Evolutionary conservation across 1,140 invertebrate genomes (phyloP).

Genomic region (Cydia splendana): DNA sequence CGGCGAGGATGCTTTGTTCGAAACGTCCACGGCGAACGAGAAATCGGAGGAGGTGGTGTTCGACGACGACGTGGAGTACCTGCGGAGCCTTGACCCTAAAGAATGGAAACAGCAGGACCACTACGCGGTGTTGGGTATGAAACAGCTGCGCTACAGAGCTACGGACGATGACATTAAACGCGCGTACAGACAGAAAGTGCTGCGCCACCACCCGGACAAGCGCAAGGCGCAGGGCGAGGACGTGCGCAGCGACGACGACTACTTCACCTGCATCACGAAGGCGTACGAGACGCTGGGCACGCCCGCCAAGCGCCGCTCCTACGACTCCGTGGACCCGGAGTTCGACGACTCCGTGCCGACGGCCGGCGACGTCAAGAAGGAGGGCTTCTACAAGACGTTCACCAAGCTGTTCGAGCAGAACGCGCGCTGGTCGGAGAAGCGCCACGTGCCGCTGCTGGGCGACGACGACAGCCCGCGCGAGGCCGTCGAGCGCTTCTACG

Average conservation of each 20-base stretch:
- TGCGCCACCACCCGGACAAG: slow-evolving; percentile 99
- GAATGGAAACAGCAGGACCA: slow-evolving; percentile 99
- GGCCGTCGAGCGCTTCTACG: slow-evolving; percentile 92
- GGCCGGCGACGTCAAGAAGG: slow-evolving; percentile 87
- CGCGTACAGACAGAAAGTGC: slow-evolving; percentile 94
- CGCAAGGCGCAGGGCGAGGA: slow-evolving; percentile 93
- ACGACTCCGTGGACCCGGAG: slow-evolving; percentile 97
- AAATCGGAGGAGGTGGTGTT: slow-evolving; percentile 82
- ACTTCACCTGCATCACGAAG: slow-evolving; percentile 99
- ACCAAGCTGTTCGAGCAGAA: slow-evolving; percentile 92
- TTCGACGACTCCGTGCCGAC: slow-evolving; percentile 95
- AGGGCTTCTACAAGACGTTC: slow-evolving; percentile 90
- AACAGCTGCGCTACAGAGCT: slow-evolving; percentile 88
- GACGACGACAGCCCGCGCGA: slow-evolving; percentile 85
- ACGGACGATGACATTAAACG: slow-evolving; percentile 95
- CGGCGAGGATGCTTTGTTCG: slow-evolving; percentile 66
- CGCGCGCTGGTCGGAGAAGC: slow-evolving; percentile 94
- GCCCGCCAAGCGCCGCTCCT: slow-evolving; percentile 90
- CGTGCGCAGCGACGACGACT: slow-evolving; percentile 93
- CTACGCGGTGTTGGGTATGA: slow-evolving; percentile 95
- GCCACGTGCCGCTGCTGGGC: slow-evolving; percentile 92
- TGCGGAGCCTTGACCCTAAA: slow-evolving; percentile 95
- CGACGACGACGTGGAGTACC: slow-evolving; percentile 91
- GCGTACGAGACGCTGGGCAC: slow-evolving; percentile 90
- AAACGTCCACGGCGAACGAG: slow-evolving; percentile 76